These are phyloP conservation scores for Trematocara zebra DNA, from an alignment of 2,113 vertebrate species.

Conservation along the genomic window DNA sequence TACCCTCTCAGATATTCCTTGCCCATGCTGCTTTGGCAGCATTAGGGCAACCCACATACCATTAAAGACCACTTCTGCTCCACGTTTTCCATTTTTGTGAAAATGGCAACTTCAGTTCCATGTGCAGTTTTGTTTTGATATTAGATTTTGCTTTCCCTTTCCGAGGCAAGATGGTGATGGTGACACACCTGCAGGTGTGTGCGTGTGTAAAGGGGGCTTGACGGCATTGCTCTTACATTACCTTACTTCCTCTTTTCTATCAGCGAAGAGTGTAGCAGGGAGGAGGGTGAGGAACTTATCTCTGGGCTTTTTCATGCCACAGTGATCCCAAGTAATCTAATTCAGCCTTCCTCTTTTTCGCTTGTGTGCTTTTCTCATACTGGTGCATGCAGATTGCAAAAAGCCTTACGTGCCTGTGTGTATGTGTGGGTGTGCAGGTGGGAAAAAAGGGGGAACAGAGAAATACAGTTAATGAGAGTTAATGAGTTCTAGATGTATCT, in stretches of 20 bases:
- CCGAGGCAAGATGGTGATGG: not conserved
- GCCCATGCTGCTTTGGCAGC: not conserved
- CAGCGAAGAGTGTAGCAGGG: constrained; percentile 26
- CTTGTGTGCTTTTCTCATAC: constrained; percentile 57
- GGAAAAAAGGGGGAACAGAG: constrained; percentile 7
- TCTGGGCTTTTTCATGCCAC: constrained; percentile 67
- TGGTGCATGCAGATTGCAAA: constrained; percentile 60
- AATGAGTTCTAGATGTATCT: constrained; percentile 55
- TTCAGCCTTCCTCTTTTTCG: constrained; percentile 62
- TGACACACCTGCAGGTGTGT: not conserved
- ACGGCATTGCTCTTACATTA: constrained; percentile 48
- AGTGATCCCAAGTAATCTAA: constrained; percentile 71
- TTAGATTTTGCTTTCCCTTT: constrained; percentile 15
- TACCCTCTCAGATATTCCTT: not conserved
- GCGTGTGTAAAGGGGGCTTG: not conserved
- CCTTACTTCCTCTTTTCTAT: constrained; percentile 53
- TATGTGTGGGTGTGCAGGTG: not conserved
- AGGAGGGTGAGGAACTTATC: constrained; percentile 57
- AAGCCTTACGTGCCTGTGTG: not conserved
- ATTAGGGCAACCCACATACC: not conserved
- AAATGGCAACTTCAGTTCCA: not conserved
- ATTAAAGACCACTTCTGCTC: not conserved
- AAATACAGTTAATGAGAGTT: constrained; percentile 26
- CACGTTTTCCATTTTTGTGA: not conserved
- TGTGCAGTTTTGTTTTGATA: not conserved